Conservation (phyloP, 2,113 vertebrate genomes). For the Amblyopsis rosae region DNA sequence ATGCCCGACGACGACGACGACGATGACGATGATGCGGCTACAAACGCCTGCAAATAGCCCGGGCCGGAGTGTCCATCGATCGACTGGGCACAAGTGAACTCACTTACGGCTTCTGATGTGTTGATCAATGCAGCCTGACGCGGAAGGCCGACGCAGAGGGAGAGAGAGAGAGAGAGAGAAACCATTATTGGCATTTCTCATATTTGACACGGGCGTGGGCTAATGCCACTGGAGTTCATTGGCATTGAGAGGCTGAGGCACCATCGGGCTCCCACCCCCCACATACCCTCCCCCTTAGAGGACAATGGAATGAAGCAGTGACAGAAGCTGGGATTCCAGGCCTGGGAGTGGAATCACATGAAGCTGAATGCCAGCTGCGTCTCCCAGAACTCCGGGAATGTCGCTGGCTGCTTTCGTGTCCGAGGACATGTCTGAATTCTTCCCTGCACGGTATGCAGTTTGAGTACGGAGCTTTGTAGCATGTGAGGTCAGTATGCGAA, state of each 20-base stretch:
- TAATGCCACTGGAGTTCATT: not conserved
- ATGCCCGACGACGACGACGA: not conserved
- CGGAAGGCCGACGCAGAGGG: not conserved
- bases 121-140: not conserved
- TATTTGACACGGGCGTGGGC: not conserved
- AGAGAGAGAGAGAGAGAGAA: conserved; percentile 6
- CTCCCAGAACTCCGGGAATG: conserved; percentile 19
- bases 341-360: conserved; percentile 15
- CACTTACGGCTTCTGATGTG: not conserved
- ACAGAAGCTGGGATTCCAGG: conserved; percentile 22
- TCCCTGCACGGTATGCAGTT: no score
- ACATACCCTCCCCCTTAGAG: not conserved
- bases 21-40: not conserved
- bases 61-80: not conserved
- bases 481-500: no score
- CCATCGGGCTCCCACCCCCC: not conserved
- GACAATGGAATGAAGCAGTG: conserved; percentile 39
- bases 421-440: not conserved
- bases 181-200: conserved; percentile 5
- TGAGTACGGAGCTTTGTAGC: no score
- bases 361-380: conserved; percentile 44
- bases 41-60: not conserved
- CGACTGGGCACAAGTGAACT: not conserved
- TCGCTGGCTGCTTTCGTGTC: conserved; percentile 18
- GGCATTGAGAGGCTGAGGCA: not conserved